A percentile compares a stretch with the other conserved stretches of the same genome.
phyloP scores from a whole-genome alignment of 2,888 invertebrate species.

The Eretmocerus hayati region DNA sequence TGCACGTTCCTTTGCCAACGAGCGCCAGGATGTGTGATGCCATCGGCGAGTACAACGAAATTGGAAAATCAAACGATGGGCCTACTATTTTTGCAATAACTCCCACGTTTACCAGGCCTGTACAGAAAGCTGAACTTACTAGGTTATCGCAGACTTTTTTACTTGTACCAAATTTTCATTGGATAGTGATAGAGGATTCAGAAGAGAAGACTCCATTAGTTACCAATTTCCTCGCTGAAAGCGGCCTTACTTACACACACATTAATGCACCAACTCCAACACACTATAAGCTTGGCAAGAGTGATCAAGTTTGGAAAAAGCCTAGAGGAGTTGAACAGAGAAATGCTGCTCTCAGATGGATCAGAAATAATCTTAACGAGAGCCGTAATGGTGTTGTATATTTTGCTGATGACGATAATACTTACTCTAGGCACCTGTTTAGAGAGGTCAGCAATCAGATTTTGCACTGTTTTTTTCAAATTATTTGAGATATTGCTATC shows the following conservation, averaged over 20 bases:
- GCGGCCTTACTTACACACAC: conserved; percentile 62
- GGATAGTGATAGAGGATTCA: conserved; percentile 90
- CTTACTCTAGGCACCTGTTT: conserved; percentile 84
- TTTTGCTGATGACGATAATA: conserved; percentile 97
- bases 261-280: conserved; percentile 64
- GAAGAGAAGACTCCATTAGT: conserved; percentile 64
- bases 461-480: background rate
- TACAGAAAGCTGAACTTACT: conserved; percentile 91
- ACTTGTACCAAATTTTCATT: conserved; percentile 81
- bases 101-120: conserved; percentile 80
- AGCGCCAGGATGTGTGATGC: conserved; percentile 20
- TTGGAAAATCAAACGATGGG: conserved; percentile 29
- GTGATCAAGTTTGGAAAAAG: conserved; percentile 67
- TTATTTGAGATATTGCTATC: background rate
- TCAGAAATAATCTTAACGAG: conserved; percentile 58
- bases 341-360: conserved; percentile 78
- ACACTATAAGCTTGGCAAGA: conserved; percentile 60
- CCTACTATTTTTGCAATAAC: conserved; percentile 86
- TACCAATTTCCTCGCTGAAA: conserved; percentile 60
- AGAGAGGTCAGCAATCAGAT: conserved; percentile 59
- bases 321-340: conserved; percentile 88
- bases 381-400: conserved; percentile 71
- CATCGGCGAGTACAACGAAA: conserved; percentile 17
- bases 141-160: conserved; percentile 81
- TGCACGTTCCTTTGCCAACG: conserved; percentile 17